Base-by-base conservation (phyloP, 2,113 vertebrate genomes). In the Ia io region DNA sequence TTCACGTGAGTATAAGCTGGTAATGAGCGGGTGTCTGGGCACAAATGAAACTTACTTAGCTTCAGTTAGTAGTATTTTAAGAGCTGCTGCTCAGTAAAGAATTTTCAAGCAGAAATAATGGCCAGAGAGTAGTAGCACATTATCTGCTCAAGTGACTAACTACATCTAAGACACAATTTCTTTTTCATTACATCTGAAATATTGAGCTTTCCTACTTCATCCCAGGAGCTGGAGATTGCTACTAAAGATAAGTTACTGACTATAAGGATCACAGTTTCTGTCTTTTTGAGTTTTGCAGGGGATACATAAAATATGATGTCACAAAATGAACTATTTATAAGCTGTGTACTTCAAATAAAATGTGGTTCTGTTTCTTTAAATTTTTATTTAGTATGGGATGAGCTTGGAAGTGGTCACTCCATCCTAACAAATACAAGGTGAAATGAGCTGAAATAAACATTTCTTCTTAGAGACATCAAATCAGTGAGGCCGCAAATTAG, bases 11-110 rank as follows among this genome's bases (percentile, higher is more conserved):
- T 17, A 73, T 84, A 84, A 74, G 78, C 25, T n/a, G 77, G 73
- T 13, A 79, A 61, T 61, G 7, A 32, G 95, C 73, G 49, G 69
- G 0, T 69, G 94, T 87, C 28, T 95, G 61, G 85, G 42, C 32
- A 92, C 40, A 94, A 96, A 95, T 69, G 78, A 95, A 96, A 91
- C 51, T 49, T 2, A 59, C 88, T 96, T 30, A 78, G 35, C 3
- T 97, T 97, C 96, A 78, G 49, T 65, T 94, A 82, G 35, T 47
- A 51, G 71, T 67, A 79, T 96, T 96, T 94, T 70, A 59, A 76
- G 95, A 94, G 12, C 4, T 59, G 28, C 0, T 49, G 32, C 32
- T 69, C 18, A 37, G 11, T 13, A 73, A 35, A 95, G 22, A 61
- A 56, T 59, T 25, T 80, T 90, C 51, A 92, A 84, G 44, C 5